phyloP scores from a whole-genome alignment of 2,113 vertebrate species.

The Cettia cetti region DNA sequence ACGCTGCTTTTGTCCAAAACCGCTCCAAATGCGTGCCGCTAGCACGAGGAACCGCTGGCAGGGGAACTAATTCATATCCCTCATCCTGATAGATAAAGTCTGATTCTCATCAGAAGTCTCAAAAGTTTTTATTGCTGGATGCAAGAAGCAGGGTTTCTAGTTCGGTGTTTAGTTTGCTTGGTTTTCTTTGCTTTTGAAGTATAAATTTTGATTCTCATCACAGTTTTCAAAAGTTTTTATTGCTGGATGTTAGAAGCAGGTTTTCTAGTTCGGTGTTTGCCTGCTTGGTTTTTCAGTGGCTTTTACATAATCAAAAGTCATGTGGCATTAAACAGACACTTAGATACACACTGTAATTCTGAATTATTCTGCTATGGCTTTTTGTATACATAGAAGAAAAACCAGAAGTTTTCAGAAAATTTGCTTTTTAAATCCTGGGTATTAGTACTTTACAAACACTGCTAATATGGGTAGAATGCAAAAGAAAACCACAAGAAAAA shows the following conservation, averaged over 20 bases:
- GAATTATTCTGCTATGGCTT: neutral
- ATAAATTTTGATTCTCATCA: neutral
- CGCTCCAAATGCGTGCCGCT: too few species aligned
- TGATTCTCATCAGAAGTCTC: neutral
- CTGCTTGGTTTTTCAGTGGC: neutral
- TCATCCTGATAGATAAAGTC: neutral
- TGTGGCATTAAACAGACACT: neutral
- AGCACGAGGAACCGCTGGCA: too few species aligned
- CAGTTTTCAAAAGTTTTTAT: neutral
- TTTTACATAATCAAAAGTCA: conserved; percentile 25
- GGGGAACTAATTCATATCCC: too few species aligned
- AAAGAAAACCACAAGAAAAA: neutral
- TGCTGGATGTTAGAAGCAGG: neutral
- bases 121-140: neutral
- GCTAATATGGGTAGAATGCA: neutral
- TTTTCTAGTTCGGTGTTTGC: neutral
- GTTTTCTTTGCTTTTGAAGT: too few species aligned
- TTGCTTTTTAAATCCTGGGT: neutral
- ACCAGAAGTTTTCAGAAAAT: neutral
- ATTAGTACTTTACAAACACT: neutral
- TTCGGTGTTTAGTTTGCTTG: neutral
- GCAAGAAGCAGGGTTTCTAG: neutral
- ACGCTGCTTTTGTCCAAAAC: fast-evolving
- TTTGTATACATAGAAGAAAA: neutral
- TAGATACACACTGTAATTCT: neutral